phyloP scores from a whole-genome alignment of 2,888 invertebrate species.

The Andrena fulva region DNA sequence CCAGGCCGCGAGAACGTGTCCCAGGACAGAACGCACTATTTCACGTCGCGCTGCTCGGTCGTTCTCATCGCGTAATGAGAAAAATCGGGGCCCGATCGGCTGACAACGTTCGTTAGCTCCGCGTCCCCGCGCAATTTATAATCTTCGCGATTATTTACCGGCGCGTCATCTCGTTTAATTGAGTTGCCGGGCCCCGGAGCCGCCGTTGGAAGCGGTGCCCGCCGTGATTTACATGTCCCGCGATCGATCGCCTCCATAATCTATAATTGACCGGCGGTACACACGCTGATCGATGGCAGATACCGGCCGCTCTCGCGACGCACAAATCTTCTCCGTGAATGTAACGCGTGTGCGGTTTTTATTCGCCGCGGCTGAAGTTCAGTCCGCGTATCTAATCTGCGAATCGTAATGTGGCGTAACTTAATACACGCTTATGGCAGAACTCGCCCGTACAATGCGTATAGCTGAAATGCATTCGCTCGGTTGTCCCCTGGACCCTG shows the following conservation, averaged over 20 bases:
- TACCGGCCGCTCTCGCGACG: conserved; percentile 33
- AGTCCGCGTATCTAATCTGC: too few species aligned
- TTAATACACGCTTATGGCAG: not conserved
- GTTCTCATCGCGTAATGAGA: conserved; percentile 60
- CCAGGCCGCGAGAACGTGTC: conserved; percentile 49
- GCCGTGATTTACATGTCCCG: conserved; percentile 67
- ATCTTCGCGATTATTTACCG: conserved; percentile 70
- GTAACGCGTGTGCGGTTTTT: not conserved
- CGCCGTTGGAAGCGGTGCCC: conserved; percentile 39
- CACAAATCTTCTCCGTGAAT: conserved; percentile 22
- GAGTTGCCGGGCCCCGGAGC: conserved; percentile 55
- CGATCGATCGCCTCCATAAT: conserved; percentile 70
- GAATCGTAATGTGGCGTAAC: not conserved
- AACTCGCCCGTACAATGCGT: too few species aligned
- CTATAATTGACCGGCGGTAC: conserved; percentile 66
- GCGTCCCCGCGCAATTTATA: conserved; percentile 69
- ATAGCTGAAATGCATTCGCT: too few species aligned
- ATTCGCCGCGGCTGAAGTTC: not conserved
- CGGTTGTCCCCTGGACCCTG: too few species aligned
- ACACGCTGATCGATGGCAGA: conserved; percentile 62
- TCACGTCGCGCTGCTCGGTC: conserved; percentile 51
- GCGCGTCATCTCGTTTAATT: conserved; percentile 68
- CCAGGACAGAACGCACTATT: conserved; percentile 50
- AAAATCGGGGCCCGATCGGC: conserved; percentile 53
- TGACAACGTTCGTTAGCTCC: conserved; percentile 54